Percentiles rank a stretch among this genome's conserved stretches.
These are phyloP conservation scores for Callorhinus ursinus DNA, from an alignment of 2,113 vertebrate genomes.

Conservation along the genomic window DNA sequence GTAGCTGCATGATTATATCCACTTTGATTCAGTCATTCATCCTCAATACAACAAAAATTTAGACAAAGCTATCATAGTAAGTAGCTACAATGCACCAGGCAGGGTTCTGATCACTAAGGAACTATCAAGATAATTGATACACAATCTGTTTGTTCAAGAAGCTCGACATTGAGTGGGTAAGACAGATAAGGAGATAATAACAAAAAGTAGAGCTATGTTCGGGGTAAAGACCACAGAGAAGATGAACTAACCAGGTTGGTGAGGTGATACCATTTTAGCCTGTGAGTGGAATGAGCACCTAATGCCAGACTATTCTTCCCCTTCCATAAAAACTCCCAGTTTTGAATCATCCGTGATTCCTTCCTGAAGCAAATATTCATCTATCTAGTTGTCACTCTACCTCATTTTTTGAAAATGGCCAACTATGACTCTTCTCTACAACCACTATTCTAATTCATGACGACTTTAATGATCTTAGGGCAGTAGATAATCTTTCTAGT, in stretches of 20 bases:
- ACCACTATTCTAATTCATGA: background rate
- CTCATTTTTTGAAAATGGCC: background rate
- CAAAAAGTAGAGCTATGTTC: background rate
- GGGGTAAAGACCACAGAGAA: background rate
- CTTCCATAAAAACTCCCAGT: background rate
- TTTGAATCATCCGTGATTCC: background rate
- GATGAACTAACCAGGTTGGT: background rate
- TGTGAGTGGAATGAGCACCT: accelerated
- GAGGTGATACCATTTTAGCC: background rate
- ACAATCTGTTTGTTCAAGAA: background rate
- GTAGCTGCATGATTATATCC: background rate
- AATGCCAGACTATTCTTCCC: background rate
- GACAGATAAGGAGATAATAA: too few relatives aligned
- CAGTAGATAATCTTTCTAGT: background rate
- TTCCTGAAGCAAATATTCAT: background rate
- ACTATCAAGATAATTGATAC: background rate
- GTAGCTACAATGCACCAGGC: background rate
- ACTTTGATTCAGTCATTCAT: background rate
- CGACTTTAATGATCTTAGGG: background rate
- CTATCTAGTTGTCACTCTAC: background rate
- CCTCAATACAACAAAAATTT: too few relatives aligned
- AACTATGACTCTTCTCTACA: background rate
- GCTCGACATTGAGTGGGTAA: background rate
- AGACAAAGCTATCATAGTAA: background rate
- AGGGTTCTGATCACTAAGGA: background rate